Conservation (phyloP, 23 tunicate species). For the Oikopleura dioica region DNA sequence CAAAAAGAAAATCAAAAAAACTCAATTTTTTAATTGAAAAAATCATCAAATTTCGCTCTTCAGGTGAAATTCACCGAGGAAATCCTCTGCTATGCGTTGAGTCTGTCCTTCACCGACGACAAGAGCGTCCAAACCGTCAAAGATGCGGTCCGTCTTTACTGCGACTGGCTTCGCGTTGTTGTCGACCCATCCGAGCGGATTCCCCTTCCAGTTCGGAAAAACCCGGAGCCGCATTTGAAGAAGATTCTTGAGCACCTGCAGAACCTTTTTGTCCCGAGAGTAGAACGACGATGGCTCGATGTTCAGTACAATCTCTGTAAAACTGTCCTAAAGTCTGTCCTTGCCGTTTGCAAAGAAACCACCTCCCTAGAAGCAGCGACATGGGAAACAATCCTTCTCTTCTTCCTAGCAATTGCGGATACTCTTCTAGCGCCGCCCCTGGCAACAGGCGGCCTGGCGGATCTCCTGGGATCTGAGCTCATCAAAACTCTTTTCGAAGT, state of each 20-base stretch:
- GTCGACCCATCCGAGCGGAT: conserved; percentile 28
- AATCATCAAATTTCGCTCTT: background rate
- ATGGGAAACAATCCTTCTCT: conserved; percentile 47
- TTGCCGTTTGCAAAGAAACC: conserved; percentile 24
- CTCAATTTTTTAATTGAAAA: background rate
- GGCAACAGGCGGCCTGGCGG: conserved; percentile 49
- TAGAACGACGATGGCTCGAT: background rate
- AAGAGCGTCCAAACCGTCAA: conserved; percentile 44
- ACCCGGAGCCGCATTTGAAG: conserved; percentile 41
- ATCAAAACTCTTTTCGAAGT: conserved; percentile 58
- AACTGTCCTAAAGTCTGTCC: conserved; percentile 28
- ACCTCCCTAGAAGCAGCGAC: conserved; percentile 27
- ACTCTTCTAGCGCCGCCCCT: conserved; percentile 42
- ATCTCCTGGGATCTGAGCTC: conserved; percentile 47
- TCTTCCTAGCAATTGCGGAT: conserved; percentile 40
- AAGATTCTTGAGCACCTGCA: conserved; percentile 49
- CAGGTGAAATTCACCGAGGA: conserved; percentile 90
- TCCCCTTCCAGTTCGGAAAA: conserved; percentile 29
- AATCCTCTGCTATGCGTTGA: conserved; percentile 51
- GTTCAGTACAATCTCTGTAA: conserved; percentile 37
- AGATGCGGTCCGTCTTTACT: conserved; percentile 36
- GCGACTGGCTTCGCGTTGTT: conserved; percentile 46
- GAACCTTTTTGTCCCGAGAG: conserved; percentile 70
- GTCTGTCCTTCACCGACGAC: conserved; percentile 36
- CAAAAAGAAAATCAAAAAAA: background rate